Conservation (phyloP, 1,140 invertebrate genomes). For the Drosophila guanche region DNA sequence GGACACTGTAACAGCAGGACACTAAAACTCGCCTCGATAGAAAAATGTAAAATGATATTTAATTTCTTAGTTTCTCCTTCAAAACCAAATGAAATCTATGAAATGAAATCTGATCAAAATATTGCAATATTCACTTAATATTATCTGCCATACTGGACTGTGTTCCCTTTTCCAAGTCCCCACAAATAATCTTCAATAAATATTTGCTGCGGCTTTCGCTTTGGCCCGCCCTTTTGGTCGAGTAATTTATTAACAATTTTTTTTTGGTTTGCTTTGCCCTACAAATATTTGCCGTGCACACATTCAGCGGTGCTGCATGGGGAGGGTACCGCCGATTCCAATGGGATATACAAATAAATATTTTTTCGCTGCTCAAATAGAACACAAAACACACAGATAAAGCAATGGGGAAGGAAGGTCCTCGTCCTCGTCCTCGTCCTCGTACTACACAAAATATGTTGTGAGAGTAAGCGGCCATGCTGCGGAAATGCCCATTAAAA, state of each 20-base stretch:
- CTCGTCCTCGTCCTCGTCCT: neutral
- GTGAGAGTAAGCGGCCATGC: conserved; percentile 45
- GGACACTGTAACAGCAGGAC: too few relatives aligned
- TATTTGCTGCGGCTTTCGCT: conserved; percentile 47
- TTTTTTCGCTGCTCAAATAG: conserved; percentile 47
- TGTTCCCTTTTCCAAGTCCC: conserved; percentile 3
- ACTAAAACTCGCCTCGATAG: too few relatives aligned
- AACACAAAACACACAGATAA: conserved; percentile 51
- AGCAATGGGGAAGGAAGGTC: conserved; percentile 2
- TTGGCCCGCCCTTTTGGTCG: conserved; percentile 29
- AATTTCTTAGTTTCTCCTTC: too few relatives aligned
- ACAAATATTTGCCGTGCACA: conserved; percentile 40
- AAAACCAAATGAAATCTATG: too few relatives aligned
- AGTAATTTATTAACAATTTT: conserved; percentile 66
- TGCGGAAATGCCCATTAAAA: conserved; percentile 81
- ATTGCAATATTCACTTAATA: conserved; percentile 17
- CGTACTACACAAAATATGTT: conserved; percentile 68
- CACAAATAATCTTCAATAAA: conserved; percentile 40
- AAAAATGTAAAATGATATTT: too few relatives aligned
- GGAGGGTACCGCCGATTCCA: conserved; percentile 20
- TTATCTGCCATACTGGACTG: conserved; percentile 5
- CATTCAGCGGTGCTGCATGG: conserved; percentile 2
- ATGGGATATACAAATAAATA: conserved; percentile 56
- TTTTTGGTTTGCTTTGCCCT: conserved; percentile 24
- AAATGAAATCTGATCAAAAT: neutral